Conservation (phyloP, 2,888 invertebrate genomes). For the Pocota personata region DNA sequence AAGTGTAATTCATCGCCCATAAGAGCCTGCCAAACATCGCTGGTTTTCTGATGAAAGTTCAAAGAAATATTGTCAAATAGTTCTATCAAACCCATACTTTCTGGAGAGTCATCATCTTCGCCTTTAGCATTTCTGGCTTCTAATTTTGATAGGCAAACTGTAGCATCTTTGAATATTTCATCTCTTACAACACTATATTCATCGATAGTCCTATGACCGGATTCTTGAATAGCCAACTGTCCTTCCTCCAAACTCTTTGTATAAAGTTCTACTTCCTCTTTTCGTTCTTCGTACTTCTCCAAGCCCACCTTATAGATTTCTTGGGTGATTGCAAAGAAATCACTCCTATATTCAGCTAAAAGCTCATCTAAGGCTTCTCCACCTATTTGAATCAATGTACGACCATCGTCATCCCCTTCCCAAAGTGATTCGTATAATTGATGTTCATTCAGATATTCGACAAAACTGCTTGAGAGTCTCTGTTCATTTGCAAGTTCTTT, state of each 20-base stretch:
- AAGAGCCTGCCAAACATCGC: conserved; percentile 82
- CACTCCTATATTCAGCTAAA: conserved; percentile 84
- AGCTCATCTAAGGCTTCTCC: conserved; percentile 85
- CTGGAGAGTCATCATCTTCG: conserved; percentile 80
- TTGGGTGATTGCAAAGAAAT: conserved; percentile 84
- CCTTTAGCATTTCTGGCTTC: conserved; percentile 77
- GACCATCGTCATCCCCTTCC: conserved; percentile 87
- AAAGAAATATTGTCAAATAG: conserved; percentile 81
- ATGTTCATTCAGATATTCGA: conserved; percentile 89
- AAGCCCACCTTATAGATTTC: conserved; percentile 88
- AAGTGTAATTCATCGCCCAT: conserved; percentile 84
- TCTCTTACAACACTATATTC: conserved; percentile 82
- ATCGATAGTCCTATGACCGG: conserved; percentile 85
- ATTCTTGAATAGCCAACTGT: conserved; percentile 85
- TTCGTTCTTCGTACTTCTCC: conserved; percentile 86
- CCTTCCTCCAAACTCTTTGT: conserved; percentile 86
- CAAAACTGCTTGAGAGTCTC: conserved; percentile 88
- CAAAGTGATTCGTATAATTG: conserved; percentile 89
- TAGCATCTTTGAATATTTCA: conserved; percentile 80
- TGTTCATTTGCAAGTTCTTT: conserved; percentile 85
- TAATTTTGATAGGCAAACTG: conserved; percentile 73
- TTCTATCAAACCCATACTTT: conserved; percentile 80
- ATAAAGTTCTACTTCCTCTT: conserved; percentile 86
- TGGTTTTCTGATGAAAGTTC: conserved; percentile 81
- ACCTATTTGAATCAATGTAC: conserved; percentile 83